Evolutionary conservation across 2,888 invertebrate species (phyloP).

Genomic region (Megaustenia siamemsis): DNA sequence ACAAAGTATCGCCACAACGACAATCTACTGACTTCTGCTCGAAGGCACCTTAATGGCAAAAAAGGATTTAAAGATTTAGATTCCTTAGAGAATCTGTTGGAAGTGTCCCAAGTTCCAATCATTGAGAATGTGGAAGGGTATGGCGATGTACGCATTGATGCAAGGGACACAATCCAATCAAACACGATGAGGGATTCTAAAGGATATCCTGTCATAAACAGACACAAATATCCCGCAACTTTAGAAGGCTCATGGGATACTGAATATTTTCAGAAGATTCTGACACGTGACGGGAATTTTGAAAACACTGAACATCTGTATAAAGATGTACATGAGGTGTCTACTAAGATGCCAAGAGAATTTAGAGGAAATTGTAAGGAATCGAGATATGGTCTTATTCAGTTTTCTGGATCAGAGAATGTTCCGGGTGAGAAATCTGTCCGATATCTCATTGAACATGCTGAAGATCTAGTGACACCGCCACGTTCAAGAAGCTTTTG

Average conservation of each 20-base stretch:
- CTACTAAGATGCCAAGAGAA: background rate
- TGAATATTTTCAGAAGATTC: background rate
- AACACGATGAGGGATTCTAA: no score
- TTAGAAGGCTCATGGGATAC: slow-evolving; percentile 13
- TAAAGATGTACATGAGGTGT: background rate
- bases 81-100: no score
- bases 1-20: no score
- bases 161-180: no score
- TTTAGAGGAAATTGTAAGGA: background rate
- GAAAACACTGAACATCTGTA: background rate
- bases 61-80: no score
- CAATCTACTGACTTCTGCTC: no score
- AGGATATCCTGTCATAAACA: background rate
- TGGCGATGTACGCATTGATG: no score
- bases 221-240: background rate
- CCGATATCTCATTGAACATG: slow-evolving; percentile 69
- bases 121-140: no score
- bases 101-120: no score
- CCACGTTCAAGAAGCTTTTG: no score
- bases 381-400: background rate
- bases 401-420: slow-evolving; percentile 56
- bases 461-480: slow-evolving; percentile 67
- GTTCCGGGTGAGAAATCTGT: slow-evolving; percentile 55
- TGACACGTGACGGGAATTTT: background rate
- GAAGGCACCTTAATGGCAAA: no score